Evolutionary conservation across 2,113 vertebrate genomes (phyloP), one percentile per base, ranked within the genome.

Genomic region (Actenoides lindsayi): DNA sequence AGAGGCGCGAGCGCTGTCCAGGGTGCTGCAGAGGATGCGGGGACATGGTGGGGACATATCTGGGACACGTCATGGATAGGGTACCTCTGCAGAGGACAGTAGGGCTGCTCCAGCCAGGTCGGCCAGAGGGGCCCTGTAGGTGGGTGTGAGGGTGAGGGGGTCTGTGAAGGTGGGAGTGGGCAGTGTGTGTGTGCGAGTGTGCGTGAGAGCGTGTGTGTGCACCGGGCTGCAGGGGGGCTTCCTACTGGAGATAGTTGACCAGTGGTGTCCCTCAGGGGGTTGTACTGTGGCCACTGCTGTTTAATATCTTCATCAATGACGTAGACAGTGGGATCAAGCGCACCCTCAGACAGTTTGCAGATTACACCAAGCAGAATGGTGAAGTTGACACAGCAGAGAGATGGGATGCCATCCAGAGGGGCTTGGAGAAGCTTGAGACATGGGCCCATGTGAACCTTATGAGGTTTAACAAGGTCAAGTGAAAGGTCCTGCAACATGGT

Each of bases 41-140:
- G 30, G 10, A 64, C 16, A 50, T 11, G 23, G 21, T 33, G 20
- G 44, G 23, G 33, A 41, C 20, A 4, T 5, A 8, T 2, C 96
- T 39, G 63, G 39, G 24, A 97, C 96, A 96, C 97, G 98, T 96
- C 98, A 98, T 98, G 98, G 97, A 67, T 44, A 75, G 75, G 83
- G 89, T 11, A 96, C 18, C 84, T 50, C 39, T 57, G 42, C 9
- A 28, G 39, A 83, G 9, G 62, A 68, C 33, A 10, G 6, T 53
- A 37, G 42, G 31, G 21, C 53, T 60, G 9, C 23, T 4, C 11
- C 5, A 5, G 6, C 17, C 2, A 2, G 12, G 28, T 37, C 10
- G 1, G 17, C 5, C 42, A 37, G 44, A 18, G 37, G 6, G 23
- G 2, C 5, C 25, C 5, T 16, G 24, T 19, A 28, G 19, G 24